A percentile compares a stretch with the other conserved stretches of the same genome.
phyloP scores from a whole-genome alignment of 2,797 vertebrate genomes.

The Argya squamiceps region DNA sequence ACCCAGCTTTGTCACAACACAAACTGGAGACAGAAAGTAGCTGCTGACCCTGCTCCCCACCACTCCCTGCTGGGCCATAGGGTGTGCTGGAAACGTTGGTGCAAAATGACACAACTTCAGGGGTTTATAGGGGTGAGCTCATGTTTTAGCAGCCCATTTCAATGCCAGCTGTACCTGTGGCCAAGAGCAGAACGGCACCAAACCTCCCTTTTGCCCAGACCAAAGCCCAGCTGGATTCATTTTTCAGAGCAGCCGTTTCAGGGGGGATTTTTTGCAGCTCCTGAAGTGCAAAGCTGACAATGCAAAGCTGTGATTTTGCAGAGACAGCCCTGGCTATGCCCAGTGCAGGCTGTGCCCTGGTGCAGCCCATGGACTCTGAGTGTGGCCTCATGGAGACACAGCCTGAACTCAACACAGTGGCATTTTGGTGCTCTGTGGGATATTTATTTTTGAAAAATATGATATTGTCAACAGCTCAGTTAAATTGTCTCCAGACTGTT shows the following conservation, averaged over 20 bases:
- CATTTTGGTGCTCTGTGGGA: background rate
- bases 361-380: background rate
- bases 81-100: rapidly evolving
- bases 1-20: background rate
- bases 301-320: background rate
- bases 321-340: background rate
- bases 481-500: slow-evolving; percentile 64
- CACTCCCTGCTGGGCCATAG: background rate
- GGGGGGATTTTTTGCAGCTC: background rate
- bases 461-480: slow-evolving; percentile 52
- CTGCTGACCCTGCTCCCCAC: background rate
- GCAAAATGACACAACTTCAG: background rate
- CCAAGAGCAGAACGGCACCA: background rate
- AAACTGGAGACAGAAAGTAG: background rate
- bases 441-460: slow-evolving; percentile 65
- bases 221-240: rapidly evolving
- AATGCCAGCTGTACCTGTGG: background rate
- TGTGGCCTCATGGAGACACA: background rate
- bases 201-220: background rate
- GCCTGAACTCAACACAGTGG: background rate
- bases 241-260: background rate
- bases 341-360: background rate
- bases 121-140: background rate
- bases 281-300: background rate
- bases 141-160: background rate